A percentile compares a stretch with the other conserved stretches of the same genome.
Conservation (phyloP, 2,797 vertebrate species). For the Phataginus tetradactyla region DNA sequence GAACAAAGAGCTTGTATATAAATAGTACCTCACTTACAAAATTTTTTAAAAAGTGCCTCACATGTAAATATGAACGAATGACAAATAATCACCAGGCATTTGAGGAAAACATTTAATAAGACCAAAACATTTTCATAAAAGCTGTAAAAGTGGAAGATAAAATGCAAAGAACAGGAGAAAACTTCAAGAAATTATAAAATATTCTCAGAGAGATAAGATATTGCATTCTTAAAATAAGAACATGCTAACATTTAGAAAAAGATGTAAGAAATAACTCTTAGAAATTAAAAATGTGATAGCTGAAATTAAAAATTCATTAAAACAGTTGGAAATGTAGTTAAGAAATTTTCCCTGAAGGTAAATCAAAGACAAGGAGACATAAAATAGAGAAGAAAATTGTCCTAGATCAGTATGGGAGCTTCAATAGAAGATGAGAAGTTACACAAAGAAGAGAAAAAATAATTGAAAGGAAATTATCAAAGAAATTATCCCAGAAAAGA, state of each 20-base stretch:
- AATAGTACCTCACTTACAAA: not conserved
- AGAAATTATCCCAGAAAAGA: not conserved
- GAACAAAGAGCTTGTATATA: not conserved
- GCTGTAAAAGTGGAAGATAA: not conserved
- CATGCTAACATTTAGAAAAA: not conserved
- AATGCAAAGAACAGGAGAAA: not conserved
- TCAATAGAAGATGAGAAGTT: not conserved
- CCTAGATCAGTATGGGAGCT: not conserved
- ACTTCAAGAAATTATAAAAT: conserved; percentile 4
- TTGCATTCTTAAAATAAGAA: not conserved
- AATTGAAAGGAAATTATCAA: not conserved
- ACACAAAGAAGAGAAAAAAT: not conserved
- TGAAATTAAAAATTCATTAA: conserved; percentile 65
- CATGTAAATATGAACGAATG: not conserved
- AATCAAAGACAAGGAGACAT: not conserved
- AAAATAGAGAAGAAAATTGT: not conserved
- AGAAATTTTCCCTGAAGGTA: conserved; percentile 19
- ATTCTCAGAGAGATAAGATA: not conserved
- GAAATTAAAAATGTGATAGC: conserved; percentile 51
- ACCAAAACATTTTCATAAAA: not conserved
- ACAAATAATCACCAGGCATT: not conserved
- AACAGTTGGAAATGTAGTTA: conserved; percentile 26
- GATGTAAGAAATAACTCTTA: not conserved
- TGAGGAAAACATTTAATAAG: not conserved
- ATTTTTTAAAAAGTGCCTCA: not conserved